These are phyloP conservation scores for Aphidius colemani DNA, from an alignment of 2,888 invertebrate genomes.

Conservation along the genomic window DNA sequence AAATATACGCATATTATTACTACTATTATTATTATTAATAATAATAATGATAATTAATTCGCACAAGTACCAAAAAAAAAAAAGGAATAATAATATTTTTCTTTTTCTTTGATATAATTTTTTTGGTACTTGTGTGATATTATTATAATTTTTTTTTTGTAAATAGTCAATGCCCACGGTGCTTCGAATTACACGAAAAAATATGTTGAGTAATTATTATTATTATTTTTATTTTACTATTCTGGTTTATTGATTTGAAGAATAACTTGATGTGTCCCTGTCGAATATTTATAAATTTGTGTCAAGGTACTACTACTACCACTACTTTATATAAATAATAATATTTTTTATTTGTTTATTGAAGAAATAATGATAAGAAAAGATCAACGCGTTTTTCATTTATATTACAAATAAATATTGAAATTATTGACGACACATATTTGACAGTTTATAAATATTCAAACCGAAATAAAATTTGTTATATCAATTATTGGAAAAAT, in stretches of 20 bases:
- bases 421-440: too few species aligned
- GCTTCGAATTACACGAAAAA: conserved; percentile 9
- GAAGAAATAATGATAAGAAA: too few species aligned
- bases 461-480: too few species aligned
- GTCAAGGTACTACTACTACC: not conserved
- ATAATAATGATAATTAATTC: conserved; percentile 17
- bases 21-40: not conserved
- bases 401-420: too few species aligned
- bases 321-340: not conserved
- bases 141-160: conserved; percentile 13
- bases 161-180: conserved; percentile 25
- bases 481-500: not conserved
- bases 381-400: too few species aligned
- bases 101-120: conserved; percentile 1
- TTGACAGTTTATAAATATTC: not conserved
- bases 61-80: conserved; percentile 6
- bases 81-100: not conserved
- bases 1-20: conserved; percentile 10
- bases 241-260: too few species aligned
- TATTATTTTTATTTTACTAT: too few species aligned
- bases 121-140: conserved; percentile 2
- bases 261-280: too few species aligned
- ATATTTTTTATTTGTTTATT: not conserved
- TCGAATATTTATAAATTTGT: conserved; percentile 23
- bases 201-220: not conserved